Conservation (phyloP, 2,888 invertebrate genomes). For the Papilio elwesi region DNA sequence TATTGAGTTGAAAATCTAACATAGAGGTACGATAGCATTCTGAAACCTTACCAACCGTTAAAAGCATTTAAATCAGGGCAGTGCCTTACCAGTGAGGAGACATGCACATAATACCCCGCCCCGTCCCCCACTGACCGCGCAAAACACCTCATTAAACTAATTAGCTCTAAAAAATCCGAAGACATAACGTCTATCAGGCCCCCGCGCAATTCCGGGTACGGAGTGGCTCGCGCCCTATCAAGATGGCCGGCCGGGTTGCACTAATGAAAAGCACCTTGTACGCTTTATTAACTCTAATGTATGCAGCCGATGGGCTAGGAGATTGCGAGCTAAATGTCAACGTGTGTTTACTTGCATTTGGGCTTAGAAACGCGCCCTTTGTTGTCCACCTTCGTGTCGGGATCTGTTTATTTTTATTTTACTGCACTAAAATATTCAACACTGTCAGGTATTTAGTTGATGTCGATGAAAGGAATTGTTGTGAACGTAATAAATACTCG, state of each 20-base stretch:
- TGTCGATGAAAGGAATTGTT: constrained; percentile 1
- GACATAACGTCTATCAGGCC: constrained; percentile 64
- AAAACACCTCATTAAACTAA: constrained; percentile 77
- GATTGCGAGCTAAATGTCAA: constrained; percentile 76
- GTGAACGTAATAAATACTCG: background rate
- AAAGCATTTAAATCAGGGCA: constrained; percentile 17
- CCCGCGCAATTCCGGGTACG: constrained; percentile 64
- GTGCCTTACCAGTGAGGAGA: background rate
- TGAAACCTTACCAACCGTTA: background rate
- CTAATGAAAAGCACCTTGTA: constrained; percentile 80
- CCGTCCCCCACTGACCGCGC: constrained; percentile 29
- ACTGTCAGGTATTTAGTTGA: background rate
- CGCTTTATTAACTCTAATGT: constrained; percentile 82
- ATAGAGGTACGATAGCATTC: no score
- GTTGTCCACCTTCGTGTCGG: constrained; percentile 27
- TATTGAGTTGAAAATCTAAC: no score
- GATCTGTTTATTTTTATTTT: background rate
- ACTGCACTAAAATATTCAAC: constrained; percentile 19
- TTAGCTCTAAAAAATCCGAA: constrained; percentile 71
- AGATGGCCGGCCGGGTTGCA: constrained; percentile 66
- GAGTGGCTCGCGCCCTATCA: constrained; percentile 56
- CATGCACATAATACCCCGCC: constrained; percentile 23
- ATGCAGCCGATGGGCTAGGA: constrained; percentile 71
- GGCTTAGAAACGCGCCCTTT: constrained; percentile 31
- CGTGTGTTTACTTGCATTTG: constrained; percentile 51